Conservation (phyloP, 2,888 invertebrate species). For the Iphiclides podalirius region DNA sequence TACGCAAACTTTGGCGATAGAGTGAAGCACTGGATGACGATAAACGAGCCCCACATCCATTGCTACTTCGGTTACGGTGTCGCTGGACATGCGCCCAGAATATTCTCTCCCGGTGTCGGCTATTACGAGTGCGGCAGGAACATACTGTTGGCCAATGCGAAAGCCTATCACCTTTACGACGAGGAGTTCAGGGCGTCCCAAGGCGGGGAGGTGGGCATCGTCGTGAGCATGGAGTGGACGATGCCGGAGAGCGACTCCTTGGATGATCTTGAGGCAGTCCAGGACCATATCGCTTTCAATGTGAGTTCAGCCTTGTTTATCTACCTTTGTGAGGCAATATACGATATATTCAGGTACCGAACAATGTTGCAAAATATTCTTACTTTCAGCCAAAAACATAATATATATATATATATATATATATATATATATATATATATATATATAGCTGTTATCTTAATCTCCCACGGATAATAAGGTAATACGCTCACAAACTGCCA, state of each 20-base stretch:
- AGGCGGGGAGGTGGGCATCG: too few relatives aligned
- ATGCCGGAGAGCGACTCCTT: conserved; percentile 26
- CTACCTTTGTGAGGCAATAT: too few relatives aligned
- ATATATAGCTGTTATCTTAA: too few relatives aligned
- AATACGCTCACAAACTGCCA: too few relatives aligned
- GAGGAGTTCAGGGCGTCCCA: conserved; percentile 62
- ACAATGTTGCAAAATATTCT: too few relatives aligned
- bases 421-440: too few relatives aligned
- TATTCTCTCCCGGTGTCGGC: too few relatives aligned
- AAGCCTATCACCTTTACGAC: conserved; percentile 76
- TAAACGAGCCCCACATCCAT: conserved; percentile 81
- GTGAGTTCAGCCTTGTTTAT: conserved; percentile 23
- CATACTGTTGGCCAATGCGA: conserved; percentile 77
- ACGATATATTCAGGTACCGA: too few relatives aligned
- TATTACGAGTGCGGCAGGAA: conserved; percentile 77
- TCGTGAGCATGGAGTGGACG: conserved; percentile 28
- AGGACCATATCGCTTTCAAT: conserved; percentile 29
- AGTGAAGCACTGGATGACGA: conserved; percentile 82
- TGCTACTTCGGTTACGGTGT: conserved; percentile 47
- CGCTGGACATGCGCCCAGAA: conserved; percentile 38
- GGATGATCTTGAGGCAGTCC: conserved; percentile 31
- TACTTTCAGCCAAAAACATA: too few relatives aligned
- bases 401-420: too few relatives aligned
- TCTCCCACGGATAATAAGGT: too few relatives aligned
- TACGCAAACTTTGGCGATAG: conserved; percentile 67